Percentiles rank a stretch among this genome's conserved stretches.
Evolutionary conservation across 35 echinoderm and acorn worm genomes (phyloP).

Genomic region (Stichopus chloronotus): DNA sequence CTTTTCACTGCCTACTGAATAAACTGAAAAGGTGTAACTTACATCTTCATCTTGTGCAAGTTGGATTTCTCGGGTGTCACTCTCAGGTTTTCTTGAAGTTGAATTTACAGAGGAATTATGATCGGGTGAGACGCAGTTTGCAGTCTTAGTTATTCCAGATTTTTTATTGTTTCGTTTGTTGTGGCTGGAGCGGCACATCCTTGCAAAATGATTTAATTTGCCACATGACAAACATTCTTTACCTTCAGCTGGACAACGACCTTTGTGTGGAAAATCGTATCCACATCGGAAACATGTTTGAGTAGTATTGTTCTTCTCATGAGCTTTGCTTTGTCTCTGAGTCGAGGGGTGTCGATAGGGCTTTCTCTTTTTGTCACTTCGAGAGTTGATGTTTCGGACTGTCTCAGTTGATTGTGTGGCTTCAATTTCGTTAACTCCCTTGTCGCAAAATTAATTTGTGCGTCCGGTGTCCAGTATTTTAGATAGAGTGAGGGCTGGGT

Average conservation of each 20-base stretch:
- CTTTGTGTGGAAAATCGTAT: conserved; percentile 55
- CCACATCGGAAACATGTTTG: conserved; percentile 31
- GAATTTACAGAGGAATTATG: no score
- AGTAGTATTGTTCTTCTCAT: background rate
- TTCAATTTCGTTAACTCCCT: conserved; percentile 43
- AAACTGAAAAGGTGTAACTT: background rate
- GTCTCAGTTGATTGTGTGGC: background rate
- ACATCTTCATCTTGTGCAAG: background rate
- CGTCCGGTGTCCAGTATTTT: conserved; percentile 50
- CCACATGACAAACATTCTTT: conserved; percentile 15
- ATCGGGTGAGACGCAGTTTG: background rate
- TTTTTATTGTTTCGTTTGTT: background rate
- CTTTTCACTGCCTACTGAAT: background rate
- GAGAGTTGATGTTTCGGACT: background rate
- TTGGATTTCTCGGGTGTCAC: background rate
- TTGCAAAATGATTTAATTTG: conserved; percentile 41
- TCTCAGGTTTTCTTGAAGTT: no score
- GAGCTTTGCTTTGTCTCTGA: background rate
- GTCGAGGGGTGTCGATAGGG: background rate
- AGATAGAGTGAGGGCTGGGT: conserved; percentile 44
- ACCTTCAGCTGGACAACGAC: conserved; percentile 42
- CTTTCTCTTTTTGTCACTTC: background rate
- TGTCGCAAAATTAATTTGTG: conserved; percentile 54
- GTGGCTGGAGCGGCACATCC: background rate
- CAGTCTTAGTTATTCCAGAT: conserved; percentile 1